These are phyloP conservation scores for Nothobranchius kuhntae DNA, from an alignment of 2,113 vertebrate genomes.

Conservation along the genomic window DNA sequence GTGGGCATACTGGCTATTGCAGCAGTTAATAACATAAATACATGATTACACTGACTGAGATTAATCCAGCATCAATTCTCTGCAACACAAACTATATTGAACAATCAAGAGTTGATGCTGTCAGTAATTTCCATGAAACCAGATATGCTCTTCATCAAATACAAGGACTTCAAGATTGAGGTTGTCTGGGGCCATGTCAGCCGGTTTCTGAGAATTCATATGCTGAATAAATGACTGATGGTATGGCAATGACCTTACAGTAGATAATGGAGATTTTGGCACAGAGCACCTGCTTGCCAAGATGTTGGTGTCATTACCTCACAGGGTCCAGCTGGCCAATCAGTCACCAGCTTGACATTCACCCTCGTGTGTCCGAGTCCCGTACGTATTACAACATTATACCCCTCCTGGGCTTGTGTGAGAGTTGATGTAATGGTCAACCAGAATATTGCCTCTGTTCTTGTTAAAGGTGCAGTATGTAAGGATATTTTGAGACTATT, in stretches of 20 bases:
- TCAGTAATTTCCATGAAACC: background rate
- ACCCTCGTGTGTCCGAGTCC: conserved; percentile 24
- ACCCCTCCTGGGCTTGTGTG: background rate
- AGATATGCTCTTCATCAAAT: conserved; percentile 2
- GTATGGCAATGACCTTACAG: conserved; percentile 48
- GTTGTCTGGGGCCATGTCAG: conserved; percentile 20
- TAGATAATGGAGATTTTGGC: conserved; percentile 61
- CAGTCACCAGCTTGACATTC: conserved; percentile 50
- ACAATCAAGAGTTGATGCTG: background rate
- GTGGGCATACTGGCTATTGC: background rate
- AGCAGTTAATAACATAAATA: conserved; percentile 18
- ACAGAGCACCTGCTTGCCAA: conserved; percentile 59
- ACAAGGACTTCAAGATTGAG: conserved; percentile 13
- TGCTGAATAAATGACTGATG: conserved; percentile 58
- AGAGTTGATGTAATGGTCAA: conserved; percentile 5
- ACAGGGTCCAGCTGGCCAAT: conserved; percentile 47
- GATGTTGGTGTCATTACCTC: conserved; percentile 49
- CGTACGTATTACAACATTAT: conserved; percentile 28
- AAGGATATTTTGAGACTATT: no score
- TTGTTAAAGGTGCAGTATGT: background rate
- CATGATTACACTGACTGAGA: conserved; percentile 7
- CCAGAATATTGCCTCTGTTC: background rate
- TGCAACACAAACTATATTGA: background rate
- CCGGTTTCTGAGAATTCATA: conserved; percentile 43
- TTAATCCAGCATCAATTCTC: background rate